Base-by-base conservation (phyloP, 2,888 invertebrate species). In the Perithous albicinctus region DNA sequence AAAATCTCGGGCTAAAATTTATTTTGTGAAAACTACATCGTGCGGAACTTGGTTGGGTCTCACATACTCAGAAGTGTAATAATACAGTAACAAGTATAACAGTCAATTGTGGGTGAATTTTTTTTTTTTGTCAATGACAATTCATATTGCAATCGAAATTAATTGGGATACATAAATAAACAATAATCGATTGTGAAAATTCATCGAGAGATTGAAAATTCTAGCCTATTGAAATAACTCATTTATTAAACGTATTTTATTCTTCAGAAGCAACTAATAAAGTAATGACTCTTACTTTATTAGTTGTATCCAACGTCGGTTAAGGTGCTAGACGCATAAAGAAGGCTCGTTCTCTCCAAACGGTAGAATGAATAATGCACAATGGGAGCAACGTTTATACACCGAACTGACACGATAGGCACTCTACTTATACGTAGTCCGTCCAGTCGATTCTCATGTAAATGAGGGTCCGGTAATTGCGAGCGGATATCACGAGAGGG, bases 361-460 rank as follows among this genome's bases (percentile, higher is more conserved):
- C 32, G 35, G 23, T 12, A 43, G 18, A 38, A 67, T 70, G 66
- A 80, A 72, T 80, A 80, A 76, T 67, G 66, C 41, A 73, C 59
- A 76, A 72, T 80, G 66, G 72, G 35, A 48, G 32, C 38, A 29
- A 41, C 75, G 64, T 56, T 80, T 80, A 76, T 70, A 59, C 41
- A 46, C 38, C 56, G 5, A 23, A 6, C 75, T 59, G 70, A 80
- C 66, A 38, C 64, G 75, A 56, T 76, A 76, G 66, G 64, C 54
- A 35, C 61, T 73, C 10, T 38, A 77, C 61, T 61, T 73, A 67
- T 59, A 46, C 72, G 51, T 46, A 38, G 61, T 56, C 61, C 77
- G 67, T 77, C 67, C 77, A 73, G 73, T 67, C 77, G 67, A 81
- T 81, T 81, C 72, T 81, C 77, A 81, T 77, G 80, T 73, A 81